A percentile compares a stretch with the other conserved stretches of the same genome.
Conservation (phyloP, 2,113 vertebrate genomes). For the Campylomormyrus tamandua region DNA sequence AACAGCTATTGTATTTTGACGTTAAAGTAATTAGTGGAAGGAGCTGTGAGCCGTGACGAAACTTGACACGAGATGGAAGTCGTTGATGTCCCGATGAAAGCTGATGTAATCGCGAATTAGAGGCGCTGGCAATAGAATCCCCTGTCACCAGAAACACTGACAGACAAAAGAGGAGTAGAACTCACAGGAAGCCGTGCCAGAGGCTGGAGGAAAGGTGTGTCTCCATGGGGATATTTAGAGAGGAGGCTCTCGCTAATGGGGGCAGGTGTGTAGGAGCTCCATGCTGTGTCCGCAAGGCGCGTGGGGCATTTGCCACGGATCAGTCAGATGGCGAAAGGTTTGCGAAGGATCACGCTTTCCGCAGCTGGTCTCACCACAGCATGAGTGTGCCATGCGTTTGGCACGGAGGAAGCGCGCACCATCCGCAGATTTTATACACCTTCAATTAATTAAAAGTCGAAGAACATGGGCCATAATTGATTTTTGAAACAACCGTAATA, state of each 20-base stretch:
- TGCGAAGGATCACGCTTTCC: slow-evolving; percentile 42
- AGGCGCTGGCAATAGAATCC: not conserved
- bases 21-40: not conserved
- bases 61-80: not conserved
- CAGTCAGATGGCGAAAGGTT: slow-evolving; percentile 49
- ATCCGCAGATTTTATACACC: not conserved
- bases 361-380: slow-evolving; percentile 34
- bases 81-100: not conserved
- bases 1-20: not conserved
- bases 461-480: not conserved
- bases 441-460: not conserved
- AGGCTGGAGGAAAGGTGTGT: not conserved
- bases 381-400: not conserved
- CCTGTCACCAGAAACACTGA: not conserved
- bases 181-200: not conserved
- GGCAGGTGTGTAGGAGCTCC: not conserved
- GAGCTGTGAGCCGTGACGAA: not conserved
- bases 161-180: not conserved
- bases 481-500: not conserved
- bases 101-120: not conserved
- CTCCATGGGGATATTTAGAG: not conserved
- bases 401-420: slow-evolving; percentile 19
- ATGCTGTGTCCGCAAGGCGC: slow-evolving; percentile 39
- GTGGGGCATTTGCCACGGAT: slow-evolving; percentile 52
- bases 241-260: not conserved